Evolutionary conservation across 2,888 invertebrate genomes (phyloP).

Genomic region (Dryococelus australis): DNA sequence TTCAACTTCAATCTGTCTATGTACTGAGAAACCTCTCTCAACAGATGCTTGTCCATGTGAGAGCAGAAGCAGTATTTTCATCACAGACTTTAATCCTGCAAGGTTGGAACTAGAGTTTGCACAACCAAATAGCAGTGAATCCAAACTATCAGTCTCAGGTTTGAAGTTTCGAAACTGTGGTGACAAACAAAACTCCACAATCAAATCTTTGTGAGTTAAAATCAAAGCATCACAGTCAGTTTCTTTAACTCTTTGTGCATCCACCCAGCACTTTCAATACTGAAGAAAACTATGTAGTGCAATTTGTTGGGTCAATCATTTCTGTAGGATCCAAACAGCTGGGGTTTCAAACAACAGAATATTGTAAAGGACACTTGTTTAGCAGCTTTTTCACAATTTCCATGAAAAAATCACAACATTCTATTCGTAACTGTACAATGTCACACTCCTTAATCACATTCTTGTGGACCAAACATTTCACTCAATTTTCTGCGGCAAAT

Average conservation of each 20-base stretch:
- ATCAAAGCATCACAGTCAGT: constrained; percentile 19
- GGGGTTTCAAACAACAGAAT: background rate
- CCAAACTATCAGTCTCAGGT: background rate
- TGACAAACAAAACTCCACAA: background rate
- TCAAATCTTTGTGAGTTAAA: background rate
- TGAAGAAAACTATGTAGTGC: background rate
- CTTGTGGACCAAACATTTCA: constrained; percentile 1
- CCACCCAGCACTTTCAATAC: constrained; percentile 11
- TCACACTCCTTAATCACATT: background rate
- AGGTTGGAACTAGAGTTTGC: background rate
- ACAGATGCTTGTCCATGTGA: constrained; percentile 8
- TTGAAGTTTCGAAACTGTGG: constrained; percentile 20
- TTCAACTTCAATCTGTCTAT: constrained; percentile 13
- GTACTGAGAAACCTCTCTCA: constrained; percentile 22
- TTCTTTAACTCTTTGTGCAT: background rate
- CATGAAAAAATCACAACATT: constrained; percentile 18
- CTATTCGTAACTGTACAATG: background rate
- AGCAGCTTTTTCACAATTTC: background rate
- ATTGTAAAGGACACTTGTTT: background rate
- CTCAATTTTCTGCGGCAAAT: constrained; percentile 1
- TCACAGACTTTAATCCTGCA: constrained; percentile 13
- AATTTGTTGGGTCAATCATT: constrained; percentile 5
- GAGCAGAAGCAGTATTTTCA: background rate
- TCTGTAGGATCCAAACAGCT: constrained; percentile 20
- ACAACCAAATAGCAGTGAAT: constrained; percentile 22